Evolutionary conservation across 2,113 vertebrate genomes (phyloP), one percentile per base, ranked within the genome.

Genomic region (Nematolebias whitei): DNA sequence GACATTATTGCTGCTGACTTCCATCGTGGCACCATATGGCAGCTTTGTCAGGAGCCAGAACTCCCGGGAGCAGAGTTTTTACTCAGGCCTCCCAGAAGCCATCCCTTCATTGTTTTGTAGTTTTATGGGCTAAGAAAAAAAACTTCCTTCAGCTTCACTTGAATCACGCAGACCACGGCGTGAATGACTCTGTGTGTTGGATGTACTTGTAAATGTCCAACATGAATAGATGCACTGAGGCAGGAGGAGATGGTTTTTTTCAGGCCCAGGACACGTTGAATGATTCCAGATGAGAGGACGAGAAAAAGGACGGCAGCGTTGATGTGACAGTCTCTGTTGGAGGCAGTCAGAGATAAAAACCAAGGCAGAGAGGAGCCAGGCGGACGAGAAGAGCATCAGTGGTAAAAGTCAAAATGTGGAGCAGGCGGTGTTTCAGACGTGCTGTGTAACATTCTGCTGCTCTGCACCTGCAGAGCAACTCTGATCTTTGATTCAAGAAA

Each of bases 351-450:
- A 10, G 52, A 61, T 47, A 71, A 51, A 63, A 51, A 41, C 7
- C 35, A 43, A 56, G 52, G 26, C 48, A 3, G 66, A 68, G 22
- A 56, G 51, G 56, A 74, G 35, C 13, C 79, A 55, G 63, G 55
- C 20, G 32, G 56, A 29, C 53, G 22, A 48, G 55, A 8, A 44
- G 43, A 61, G 66, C 38, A 38, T 44, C 54, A 75, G 56, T n/a
- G 63, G 63, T 64, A 4, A 40, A 44, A 66, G 65, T 76, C 47
- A 0, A 53, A 56, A 81, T 58, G 78, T 79, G 73, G 66, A 85
- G 14, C 80, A 88, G 84, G 85, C 75, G 45, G 38, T 45, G 32
- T 38, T 18, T 84, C 26, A 29, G 80, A 79, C 32, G 50, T 23
- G 59, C 57, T 19, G 59, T 16, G 80, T 41, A 68, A 83, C 63